Conservation (phyloP, 2,888 invertebrate species). For the Parascotia fuliginaria region DNA sequence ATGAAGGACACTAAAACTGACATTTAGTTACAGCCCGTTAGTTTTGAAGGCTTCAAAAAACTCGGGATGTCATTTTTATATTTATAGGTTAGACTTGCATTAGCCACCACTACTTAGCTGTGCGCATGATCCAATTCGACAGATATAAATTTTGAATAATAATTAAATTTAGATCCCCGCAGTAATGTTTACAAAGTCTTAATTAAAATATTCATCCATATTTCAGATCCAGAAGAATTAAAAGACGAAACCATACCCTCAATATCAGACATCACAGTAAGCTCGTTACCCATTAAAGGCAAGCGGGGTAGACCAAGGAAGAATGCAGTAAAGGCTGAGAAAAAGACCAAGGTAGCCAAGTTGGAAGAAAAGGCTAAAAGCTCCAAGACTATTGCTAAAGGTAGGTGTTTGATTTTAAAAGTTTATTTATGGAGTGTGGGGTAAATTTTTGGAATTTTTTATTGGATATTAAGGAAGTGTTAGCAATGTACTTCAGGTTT, state of each 20-base stretch:
- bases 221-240: slow-evolving; percentile 39
- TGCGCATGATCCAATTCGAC: too few species aligned
- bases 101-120: too few species aligned
- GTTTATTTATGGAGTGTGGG: not conserved
- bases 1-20: too few species aligned
- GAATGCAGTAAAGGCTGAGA: slow-evolving; percentile 54
- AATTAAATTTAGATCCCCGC: too few species aligned
- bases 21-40: too few species aligned
- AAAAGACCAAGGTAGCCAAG: slow-evolving; percentile 30
- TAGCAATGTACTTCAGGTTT: too few species aligned
- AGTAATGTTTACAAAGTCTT: too few species aligned
- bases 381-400: slow-evolving; percentile 59
- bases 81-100: too few species aligned
- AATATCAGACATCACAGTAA: slow-evolving; percentile 49
- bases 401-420: slow-evolving; percentile 51
- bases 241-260: slow-evolving; percentile 49
- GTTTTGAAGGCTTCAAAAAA: too few species aligned
- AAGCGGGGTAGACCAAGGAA: slow-evolving; percentile 66
- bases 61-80: too few species aligned
- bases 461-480: not conserved
- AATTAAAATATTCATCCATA: too few species aligned
- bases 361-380: slow-evolving; percentile 41
- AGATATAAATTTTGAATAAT: too few species aligned
- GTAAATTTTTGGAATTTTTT: slow-evolving; percentile 4
- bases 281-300: slow-evolving; percentile 53